These are phyloP conservation scores for Lepisosteus osseus DNA, from an alignment of 2,113 vertebrate genomes.

Conservation along the genomic window DNA sequence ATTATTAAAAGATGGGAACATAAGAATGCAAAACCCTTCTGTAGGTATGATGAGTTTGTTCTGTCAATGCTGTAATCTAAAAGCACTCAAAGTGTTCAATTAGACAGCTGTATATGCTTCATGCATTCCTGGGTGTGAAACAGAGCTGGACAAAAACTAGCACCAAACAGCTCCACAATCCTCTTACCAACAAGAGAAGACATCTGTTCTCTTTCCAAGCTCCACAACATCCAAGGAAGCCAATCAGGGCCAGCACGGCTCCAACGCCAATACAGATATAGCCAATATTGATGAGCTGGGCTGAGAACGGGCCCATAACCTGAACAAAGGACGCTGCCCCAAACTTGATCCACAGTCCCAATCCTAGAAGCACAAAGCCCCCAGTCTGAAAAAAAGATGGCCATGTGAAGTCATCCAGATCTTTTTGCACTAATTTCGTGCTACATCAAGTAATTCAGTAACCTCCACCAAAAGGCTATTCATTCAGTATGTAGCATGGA, in stretches of 20 bases:
- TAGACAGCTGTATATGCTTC: too few relatives aligned
- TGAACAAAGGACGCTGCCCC: constrained; percentile 13
- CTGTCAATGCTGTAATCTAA: too few relatives aligned
- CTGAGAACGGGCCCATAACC: constrained; percentile 23
- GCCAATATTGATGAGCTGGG: constrained; percentile 14
- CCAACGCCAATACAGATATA: constrained; percentile 30
- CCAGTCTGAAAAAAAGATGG: constrained; percentile 27
- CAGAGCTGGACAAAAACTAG: too few relatives aligned
- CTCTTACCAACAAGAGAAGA: constrained; percentile 22
- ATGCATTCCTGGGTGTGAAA: too few relatives aligned
- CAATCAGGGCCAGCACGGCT: not conserved
- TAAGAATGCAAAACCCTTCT: too few relatives aligned
- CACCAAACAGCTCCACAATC: not conserved
- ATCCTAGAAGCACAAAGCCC: constrained; percentile 23
- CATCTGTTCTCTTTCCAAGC: constrained; percentile 19
- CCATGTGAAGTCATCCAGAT: too few relatives aligned
- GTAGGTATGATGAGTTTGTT: too few relatives aligned
- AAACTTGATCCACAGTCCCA: constrained; percentile 31
- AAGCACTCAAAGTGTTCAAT: too few relatives aligned
- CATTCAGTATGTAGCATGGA: not conserved
- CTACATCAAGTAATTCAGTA: too few relatives aligned
- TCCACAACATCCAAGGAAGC: constrained; percentile 22
- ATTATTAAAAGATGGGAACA: too few relatives aligned
- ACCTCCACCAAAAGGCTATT: too few relatives aligned
- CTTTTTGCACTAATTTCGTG: too few relatives aligned